Evolutionary conservation across 2,888 invertebrate genomes (phyloP).

Genomic region (Oscheius sp.): DNA sequence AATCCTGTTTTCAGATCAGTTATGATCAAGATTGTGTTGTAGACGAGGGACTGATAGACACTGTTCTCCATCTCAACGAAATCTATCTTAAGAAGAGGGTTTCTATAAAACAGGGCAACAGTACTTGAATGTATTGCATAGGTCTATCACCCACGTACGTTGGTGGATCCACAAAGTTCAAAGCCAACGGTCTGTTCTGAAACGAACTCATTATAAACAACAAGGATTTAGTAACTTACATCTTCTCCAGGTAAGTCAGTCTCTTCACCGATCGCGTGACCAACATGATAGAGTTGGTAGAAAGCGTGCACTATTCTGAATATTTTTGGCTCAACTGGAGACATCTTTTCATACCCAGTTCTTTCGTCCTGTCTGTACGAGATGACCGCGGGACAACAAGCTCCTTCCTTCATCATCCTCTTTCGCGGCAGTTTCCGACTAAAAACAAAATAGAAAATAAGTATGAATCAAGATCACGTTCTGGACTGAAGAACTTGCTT

Average conservation of each 20-base stretch:
- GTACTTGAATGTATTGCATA: constrained; percentile 39
- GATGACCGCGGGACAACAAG: constrained; percentile 53
- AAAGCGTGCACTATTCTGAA: constrained; percentile 39
- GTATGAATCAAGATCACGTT: constrained; percentile 26
- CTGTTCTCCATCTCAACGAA: constrained; percentile 47
- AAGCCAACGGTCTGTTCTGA: constrained; percentile 37
- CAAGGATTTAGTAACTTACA: neutral
- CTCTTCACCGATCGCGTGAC: constrained; percentile 40
- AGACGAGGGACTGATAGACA: constrained; percentile 44
- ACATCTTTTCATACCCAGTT: constrained; percentile 37
- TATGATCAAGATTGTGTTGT: constrained; percentile 42
- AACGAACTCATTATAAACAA: neutral
- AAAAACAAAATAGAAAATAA: constrained; percentile 8
- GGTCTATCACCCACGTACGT: constrained; percentile 39
- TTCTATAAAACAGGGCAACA: too few species aligned
- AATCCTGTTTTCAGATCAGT: constrained; percentile 41
- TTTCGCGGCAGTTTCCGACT: constrained; percentile 46
- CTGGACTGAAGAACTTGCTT: constrained; percentile 52
- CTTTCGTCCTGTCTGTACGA: constrained; percentile 45
- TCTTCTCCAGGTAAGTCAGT: neutral
- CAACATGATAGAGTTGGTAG: constrained; percentile 52
- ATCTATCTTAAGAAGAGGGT: constrained; percentile 45
- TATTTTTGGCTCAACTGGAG: neutral
- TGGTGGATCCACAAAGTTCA: constrained; percentile 46
- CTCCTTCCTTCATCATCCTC: constrained; percentile 49